Conservation (phyloP, 2,888 invertebrate genomes). For the Escarpia spicata region DNA sequence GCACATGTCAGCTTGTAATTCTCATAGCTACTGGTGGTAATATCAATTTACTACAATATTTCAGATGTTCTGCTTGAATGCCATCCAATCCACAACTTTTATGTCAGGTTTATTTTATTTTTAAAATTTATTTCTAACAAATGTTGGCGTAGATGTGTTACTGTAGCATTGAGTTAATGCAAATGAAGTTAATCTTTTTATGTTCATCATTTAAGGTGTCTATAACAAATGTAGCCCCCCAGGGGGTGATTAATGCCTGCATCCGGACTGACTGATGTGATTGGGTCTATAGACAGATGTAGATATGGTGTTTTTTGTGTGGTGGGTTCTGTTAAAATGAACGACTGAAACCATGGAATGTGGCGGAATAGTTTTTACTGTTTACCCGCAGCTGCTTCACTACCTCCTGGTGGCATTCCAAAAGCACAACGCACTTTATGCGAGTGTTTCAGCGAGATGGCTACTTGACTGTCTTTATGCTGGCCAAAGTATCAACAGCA, state of each 20-base stretch:
- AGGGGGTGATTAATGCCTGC: not conserved
- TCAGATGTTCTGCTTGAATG: too few species aligned
- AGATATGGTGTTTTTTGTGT: not conserved
- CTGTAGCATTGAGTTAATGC: not conserved
- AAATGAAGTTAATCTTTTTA: not conserved
- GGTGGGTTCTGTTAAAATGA: not conserved
- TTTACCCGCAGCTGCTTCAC: not conserved
- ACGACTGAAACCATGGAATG: not conserved
- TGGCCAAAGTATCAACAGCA: not conserved
- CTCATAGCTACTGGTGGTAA: too few species aligned
- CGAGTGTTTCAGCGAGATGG: not conserved
- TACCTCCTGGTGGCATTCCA: not conserved
- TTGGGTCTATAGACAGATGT: not conserved
- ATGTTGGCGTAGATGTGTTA: not conserved
- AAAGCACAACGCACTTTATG: not conserved
- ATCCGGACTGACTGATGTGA: not conserved
- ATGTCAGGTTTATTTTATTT: not conserved
- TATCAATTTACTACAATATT: too few species aligned
- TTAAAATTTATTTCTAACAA: not conserved
- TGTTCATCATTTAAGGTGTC: not conserved
- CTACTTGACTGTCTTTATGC: not conserved
- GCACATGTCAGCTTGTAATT: too few species aligned
- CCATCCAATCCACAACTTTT: too few species aligned
- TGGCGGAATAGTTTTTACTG: not conserved
- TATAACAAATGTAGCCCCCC: not conserved